Evolutionary conservation across 2,797 vertebrate genomes (phyloP), one percentile per base, ranked within the genome.

Genomic region (Sciurus carolinensis): DNA sequence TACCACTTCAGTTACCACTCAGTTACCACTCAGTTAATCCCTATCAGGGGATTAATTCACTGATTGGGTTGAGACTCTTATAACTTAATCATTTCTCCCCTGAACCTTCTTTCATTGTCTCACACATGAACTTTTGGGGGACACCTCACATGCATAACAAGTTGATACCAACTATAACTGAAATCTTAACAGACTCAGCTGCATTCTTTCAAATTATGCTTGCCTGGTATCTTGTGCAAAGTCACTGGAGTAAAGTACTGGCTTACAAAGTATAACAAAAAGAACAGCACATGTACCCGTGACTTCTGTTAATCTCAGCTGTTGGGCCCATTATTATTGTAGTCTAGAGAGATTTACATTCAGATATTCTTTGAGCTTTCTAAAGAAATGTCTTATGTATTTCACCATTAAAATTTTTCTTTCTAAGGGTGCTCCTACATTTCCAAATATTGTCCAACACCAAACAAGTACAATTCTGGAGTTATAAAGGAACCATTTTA

Each of bases 401-500:
- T 81, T 81, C 9, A 57, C 80, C 67, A 59, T 24, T n/a, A 79
- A 69, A 84, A 69, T 50, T 73, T 66, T 57, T 91, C 39, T 42
- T 89, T 42, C 50, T 69, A 83, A 81, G 1, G 33, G 11, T 73
- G 20, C 22, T 69, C 4, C 33, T 77, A 1, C 36, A 42, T 82
- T 91, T 89, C 50, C 89, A 28, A 93, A 75, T 92, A 67, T 72
- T 73, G 20, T n/a, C 20, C 67, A 87, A 15, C 26, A 30, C 64
- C 36, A 77, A 67, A 76, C 4, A 47, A 36, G 28, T 62, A 39
- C 77, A 62, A 92, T 95, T 44, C 15, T n/a, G 80, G 66, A 42
- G 52, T 64, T 81, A 26, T 72, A 30, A 75, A 50, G 44, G 81
- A 76, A 14, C 36, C 24, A 54, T 52, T 93, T 87, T 77, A n/a